Evolutionary conservation across 2,797 vertebrate genomes (phyloP).

Genomic region (Uromys caudimaculatus): DNA sequence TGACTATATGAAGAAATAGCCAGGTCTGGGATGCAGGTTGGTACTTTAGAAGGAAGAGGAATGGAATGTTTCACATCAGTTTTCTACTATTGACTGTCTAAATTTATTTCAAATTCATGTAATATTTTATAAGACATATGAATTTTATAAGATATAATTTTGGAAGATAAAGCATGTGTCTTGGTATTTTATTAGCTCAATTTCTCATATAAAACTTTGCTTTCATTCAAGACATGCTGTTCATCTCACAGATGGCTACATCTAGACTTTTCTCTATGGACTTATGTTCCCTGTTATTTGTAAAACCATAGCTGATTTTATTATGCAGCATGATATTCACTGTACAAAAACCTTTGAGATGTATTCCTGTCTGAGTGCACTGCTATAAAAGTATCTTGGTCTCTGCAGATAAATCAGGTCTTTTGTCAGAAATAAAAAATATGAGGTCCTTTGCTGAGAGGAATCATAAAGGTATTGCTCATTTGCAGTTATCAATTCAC

Average conservation of each 20-base stretch:
- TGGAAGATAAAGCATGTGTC: not conserved
- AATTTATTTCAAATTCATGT: constrained; percentile 36
- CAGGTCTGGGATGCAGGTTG: not conserved
- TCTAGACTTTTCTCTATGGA: constrained; percentile 33
- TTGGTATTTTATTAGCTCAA: constrained; percentile 10
- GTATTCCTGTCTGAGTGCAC: constrained; percentile 34
- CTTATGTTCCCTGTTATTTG: constrained; percentile 31
- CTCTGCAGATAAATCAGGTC: constrained; percentile 55
- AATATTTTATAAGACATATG: constrained; percentile 39
- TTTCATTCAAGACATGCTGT: constrained; percentile 19
- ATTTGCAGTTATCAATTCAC: constrained; percentile 30
- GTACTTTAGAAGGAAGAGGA: not conserved
- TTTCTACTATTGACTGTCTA: constrained; percentile 17
- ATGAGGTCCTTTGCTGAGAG: constrained; percentile 34
- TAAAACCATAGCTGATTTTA: constrained; percentile 67
- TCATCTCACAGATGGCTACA: not conserved
- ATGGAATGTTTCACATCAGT: not conserved
- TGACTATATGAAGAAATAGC: not conserved
- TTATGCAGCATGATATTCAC: constrained; percentile 50
- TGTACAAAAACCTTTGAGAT: constrained; percentile 52
- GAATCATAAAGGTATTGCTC: constrained; percentile 48
- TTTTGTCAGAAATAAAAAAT: constrained; percentile 69
- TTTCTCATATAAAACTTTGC: constrained; percentile 35
- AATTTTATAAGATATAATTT: constrained; percentile 36
- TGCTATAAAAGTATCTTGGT: constrained; percentile 63